A percentile compares a stretch with the other conserved stretches of the same genome.
Evolutionary conservation across 2,113 vertebrate species (phyloP).

Genomic region (Cariama cristata): DNA sequence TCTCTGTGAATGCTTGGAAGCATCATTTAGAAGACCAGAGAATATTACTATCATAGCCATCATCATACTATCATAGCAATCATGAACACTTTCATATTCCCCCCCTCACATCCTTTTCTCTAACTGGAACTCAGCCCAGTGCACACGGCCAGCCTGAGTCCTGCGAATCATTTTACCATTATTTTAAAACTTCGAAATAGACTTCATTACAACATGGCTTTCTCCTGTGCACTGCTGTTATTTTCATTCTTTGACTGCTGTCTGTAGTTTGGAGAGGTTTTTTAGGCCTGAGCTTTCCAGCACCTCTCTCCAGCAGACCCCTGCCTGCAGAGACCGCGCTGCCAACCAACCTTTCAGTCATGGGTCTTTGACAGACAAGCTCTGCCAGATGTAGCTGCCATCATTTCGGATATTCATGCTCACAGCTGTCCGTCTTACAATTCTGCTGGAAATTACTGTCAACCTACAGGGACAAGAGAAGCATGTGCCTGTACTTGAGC

Average conservation of each 20-base stretch:
- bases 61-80: not conserved
- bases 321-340: not conserved
- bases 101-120: not conserved
- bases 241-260: not conserved
- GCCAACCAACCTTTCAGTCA: constrained; percentile 27
- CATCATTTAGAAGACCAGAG: not conserved
- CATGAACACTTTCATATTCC: not conserved
- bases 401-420: constrained; percentile 16
- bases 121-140: not conserved
- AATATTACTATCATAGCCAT: not conserved
- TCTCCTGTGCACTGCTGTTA: not conserved
- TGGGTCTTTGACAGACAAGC: constrained; percentile 17
- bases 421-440: constrained; percentile 32
- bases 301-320: not conserved
- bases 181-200: not conserved
- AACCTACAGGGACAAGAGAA: not conserved
- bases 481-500: not conserved
- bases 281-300: not conserved
- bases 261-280: not conserved
- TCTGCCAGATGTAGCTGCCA: constrained; percentile 45
- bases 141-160: not conserved
- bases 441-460: constrained; percentile 41
- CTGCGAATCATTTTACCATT: not conserved
- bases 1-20: not conserved
- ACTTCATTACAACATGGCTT: not conserved